Percentiles rank a stretch among this genome's conserved stretches.
These are phyloP conservation scores for Carpatolechia fugitivella DNA, from an alignment of 2,888 invertebrate genomes.

Conservation along the genomic window DNA sequence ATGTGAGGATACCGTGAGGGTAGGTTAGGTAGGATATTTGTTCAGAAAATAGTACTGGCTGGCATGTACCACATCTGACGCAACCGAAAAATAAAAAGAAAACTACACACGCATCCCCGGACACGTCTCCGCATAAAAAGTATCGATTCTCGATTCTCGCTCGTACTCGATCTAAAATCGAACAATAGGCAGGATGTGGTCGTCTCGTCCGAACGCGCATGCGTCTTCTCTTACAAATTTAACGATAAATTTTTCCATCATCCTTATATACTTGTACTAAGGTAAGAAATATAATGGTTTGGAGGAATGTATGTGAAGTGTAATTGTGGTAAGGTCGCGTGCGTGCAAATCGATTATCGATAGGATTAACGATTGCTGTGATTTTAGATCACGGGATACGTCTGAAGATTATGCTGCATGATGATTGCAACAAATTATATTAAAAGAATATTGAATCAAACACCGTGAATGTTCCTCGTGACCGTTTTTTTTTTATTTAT, in stretches of 20 bases:
- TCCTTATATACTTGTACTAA: background rate
- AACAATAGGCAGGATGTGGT: conserved; percentile 59
- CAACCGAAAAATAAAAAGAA: conserved; percentile 17
- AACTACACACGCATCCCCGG: conserved; percentile 33
- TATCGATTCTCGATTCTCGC: conserved; percentile 35
- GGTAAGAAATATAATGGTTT: conserved; percentile 17
- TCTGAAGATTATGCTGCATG: conserved; percentile 32
- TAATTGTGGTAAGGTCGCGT: conserved; percentile 46
- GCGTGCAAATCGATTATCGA: conserved; percentile 61
- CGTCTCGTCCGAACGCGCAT: conserved; percentile 52
- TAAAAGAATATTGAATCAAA: too few species aligned
- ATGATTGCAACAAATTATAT: too few species aligned
- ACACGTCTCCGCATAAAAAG: conserved; percentile 37
- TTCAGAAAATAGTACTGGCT: too few species aligned
- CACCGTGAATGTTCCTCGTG: too few species aligned
- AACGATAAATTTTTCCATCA: background rate
- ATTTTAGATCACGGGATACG: conserved; percentile 43
- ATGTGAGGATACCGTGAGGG: too few species aligned
- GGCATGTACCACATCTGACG: too few species aligned
- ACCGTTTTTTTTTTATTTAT: too few species aligned
- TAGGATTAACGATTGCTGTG: conserved; percentile 42
- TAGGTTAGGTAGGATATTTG: too few species aligned
- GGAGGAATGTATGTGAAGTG: conserved; percentile 15
- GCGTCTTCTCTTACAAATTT: conserved; percentile 27
- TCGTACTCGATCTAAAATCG: conserved; percentile 47